Evolutionary conservation across 1,140 invertebrate genomes (phyloP), one percentile per base, ranked within the genome.

Genomic region (Heliconius himera): DNA sequence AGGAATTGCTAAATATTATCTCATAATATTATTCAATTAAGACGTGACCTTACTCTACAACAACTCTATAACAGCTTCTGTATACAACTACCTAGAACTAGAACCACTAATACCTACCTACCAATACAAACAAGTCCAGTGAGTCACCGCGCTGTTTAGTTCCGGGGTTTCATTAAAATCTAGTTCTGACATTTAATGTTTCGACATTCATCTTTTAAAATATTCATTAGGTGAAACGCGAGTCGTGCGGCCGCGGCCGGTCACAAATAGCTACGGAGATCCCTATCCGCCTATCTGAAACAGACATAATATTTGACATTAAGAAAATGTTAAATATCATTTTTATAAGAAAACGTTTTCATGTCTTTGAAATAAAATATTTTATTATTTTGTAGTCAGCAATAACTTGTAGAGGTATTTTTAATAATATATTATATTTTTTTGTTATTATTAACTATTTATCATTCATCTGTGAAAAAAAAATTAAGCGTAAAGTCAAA

Each of bases 161-260:
- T 49, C 41, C 26, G 33, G 36, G 22, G 70, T 85, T 79, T 78
- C 38, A 77, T 76, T 73, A 46, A 73, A 74, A 72, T 72, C 74
- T 76, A 72, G 46, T 80, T 77, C 49, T 76, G 60, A 20, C 73
- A 78, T 82, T 83, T 80, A 76, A 78, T 78, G 76, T 83, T 84
- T 82, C 83, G 66, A 86, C 84, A 86, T 85, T 82, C 83, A 84
- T 84, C 84, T 84, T 79, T 88, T 92, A 89, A 89, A 89, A 90
- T 90, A 92, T 91, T 88, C 89, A 85, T 87, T 87, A 86, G 84
- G 87, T 87, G 86, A 90, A 88, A 89, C 90, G 84, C 80, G 87
- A 89, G 89, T 91, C 91, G 88, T 91, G 89, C 86, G 72, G 79
- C 77, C 70, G 84, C 81, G 78, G 83, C 79, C 76, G 84, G 84